phyloP scores from a whole-genome alignment of 2,113 vertebrate genomes.

The western clawed frog (Xenopus tropicalis) region UCB_Xtro_10.0 CM004447.2:68066501-68067000 shows the following conservation, averaged over 20 bases:
- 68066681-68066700: background rate
- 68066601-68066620: slow-evolving; percentile 32
- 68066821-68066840: no score
- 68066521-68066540: slow-evolving; percentile 61
- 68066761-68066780: background rate
- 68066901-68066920: no score
- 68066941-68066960: no score
- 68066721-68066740: background rate
- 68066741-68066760: background rate
- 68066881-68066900: no score
- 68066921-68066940: no score
- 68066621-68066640: slow-evolving; percentile 4
- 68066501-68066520: slow-evolving; percentile 55
- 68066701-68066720: background rate
- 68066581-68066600: slow-evolving; percentile 47
- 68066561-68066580: slow-evolving; percentile 51
- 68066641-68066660: slow-evolving; percentile 6
- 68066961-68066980: no score
- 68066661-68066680: background rate
- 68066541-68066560: slow-evolving; percentile 57
- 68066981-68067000: no score
- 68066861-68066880: no score
- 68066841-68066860: no score
- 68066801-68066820: no score
- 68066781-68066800: background rate